Percentiles rank a stretch among this genome's conserved stretches.
phyloP scores from a whole-genome alignment of 2,888 invertebrate genomes.

The Tiliacea aurago region DNA sequence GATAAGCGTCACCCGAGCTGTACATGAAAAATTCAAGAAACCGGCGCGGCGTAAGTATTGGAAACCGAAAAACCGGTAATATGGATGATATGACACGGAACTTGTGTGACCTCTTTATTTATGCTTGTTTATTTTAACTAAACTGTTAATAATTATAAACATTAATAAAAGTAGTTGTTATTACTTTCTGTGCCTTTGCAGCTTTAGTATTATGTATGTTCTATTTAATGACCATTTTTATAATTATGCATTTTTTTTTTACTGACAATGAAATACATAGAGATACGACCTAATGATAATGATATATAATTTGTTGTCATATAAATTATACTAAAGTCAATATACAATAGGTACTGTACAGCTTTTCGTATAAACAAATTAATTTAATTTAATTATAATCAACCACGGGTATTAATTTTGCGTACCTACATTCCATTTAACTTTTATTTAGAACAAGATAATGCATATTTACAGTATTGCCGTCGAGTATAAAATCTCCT shows the following conservation, averaged over 20 bases:
- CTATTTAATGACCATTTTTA: too few species aligned
- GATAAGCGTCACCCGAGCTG: conserved; percentile 73
- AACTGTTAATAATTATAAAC: neutral
- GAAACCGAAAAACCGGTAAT: conserved; percentile 63
- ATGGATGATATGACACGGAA: conserved; percentile 54
- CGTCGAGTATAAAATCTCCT: neutral
- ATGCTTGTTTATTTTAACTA: neutral
- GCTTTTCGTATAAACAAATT: neutral
- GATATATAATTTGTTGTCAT: too few species aligned
- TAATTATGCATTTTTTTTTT: too few species aligned
- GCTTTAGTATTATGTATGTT: too few species aligned
- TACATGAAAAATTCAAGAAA: conserved; percentile 77
- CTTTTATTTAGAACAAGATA: neutral
- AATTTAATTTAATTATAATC: neutral
- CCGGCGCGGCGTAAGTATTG: conserved; percentile 56
- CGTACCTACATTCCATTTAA: neutral
- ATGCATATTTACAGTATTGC: neutral
- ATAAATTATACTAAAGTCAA: too few species aligned
- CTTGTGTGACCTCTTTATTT: conserved; percentile 50
- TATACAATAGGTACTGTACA: neutral
- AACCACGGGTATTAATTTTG: neutral
- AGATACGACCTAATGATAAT: too few species aligned
- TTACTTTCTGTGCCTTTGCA: neutral
- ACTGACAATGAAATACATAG: too few species aligned
- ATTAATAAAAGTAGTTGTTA: neutral